Base-by-base conservation (phyloP, 2,113 vertebrate species). In the Syngnathoides biaculeatus region DNA sequence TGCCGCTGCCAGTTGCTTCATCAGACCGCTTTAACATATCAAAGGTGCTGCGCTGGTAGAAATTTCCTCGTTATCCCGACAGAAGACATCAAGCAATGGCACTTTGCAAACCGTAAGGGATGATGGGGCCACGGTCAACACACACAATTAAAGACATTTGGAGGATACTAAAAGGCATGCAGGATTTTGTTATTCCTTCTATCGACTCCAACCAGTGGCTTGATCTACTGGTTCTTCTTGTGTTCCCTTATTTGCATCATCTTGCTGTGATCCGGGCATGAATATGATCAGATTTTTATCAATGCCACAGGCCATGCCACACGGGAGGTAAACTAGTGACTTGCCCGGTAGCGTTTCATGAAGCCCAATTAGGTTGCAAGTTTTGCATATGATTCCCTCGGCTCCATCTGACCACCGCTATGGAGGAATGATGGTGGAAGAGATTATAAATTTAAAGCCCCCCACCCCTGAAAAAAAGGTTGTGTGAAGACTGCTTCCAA, bases 1-100 rank as follows among this genome's bases (percentile, higher is more conserved):
- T 73, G 65, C 78, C 74, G 70, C 70, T 68, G 73, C 79, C 80
- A 83, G 79, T 79, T 79, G 80, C 67, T 76, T 83, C 70, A 71
- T 73, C 60, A 69, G 69, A 71, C 67, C 74, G 59, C 67, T 86
- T 90, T 88, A 86, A 73, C 88, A 89, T 87, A 86, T 88, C 84
- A 88, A 88, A 90, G 84, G 68, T 79, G 48, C 65, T 53, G 66
- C 38, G 67, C 55, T 75, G 57, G 71, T 82, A 85, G 72, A 78
- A 82, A 75, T 72, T 63, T 47, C 65, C 76, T 86, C 72, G 76
- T 89, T 80, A 79, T 77, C 78, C 68, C 73, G 70, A 62, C 24
- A 61, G 66, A 74, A 75, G 79, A 83, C 80, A 84, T 84, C 80
- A 86, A 84, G 80, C 71, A 74, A 75, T 57, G 58, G 50, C 38